phyloP scores from a whole-genome alignment of 2,797 vertebrate species.

The Clarias laeviceps region DNA sequence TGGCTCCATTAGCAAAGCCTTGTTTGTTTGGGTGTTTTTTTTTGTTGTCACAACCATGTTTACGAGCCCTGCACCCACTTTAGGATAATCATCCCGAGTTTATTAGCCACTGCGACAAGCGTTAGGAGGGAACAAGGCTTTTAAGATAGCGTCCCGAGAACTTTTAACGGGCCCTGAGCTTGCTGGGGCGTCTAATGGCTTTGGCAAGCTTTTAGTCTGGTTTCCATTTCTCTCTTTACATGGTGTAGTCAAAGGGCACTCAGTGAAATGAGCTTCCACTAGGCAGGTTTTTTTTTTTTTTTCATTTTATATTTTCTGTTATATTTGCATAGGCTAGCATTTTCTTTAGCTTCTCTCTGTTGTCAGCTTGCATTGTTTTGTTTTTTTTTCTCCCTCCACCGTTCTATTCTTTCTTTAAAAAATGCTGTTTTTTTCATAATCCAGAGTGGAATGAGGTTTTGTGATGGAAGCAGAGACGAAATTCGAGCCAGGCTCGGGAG shows the following conservation, averaged over 20 bases:
- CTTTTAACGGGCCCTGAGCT: conserved; percentile 42
- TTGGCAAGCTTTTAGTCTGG: conserved; percentile 47
- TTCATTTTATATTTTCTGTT: neutral
- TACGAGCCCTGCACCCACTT: conserved; percentile 56
- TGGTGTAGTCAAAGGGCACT: conserved; percentile 56
- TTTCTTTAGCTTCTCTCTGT: conserved; percentile 31
- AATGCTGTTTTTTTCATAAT: conserved; percentile 39
- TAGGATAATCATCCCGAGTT: conserved; percentile 53
- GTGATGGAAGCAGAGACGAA: conserved; percentile 41
- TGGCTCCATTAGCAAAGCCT: conserved; percentile 18
- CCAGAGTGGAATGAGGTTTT: conserved; percentile 39
- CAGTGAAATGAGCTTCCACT: conserved; percentile 50
- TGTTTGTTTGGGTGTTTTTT: conserved; percentile 26
- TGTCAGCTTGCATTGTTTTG: conserved; percentile 29
- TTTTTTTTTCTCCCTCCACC: neutral
- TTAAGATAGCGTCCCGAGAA: conserved; percentile 44
- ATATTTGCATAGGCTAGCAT: conserved; percentile 44
- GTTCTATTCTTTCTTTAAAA: neutral
- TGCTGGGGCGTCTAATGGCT: conserved; percentile 43
- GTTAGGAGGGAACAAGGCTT: conserved; percentile 44
- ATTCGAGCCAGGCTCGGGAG: neutral
- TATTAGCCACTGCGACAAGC: conserved; percentile 54
- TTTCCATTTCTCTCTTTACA: conserved; percentile 50
- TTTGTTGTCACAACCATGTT: conserved; percentile 40
- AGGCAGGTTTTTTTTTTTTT: neutral